A percentile compares a stretch with the other conserved stretches of the same genome.
phyloP scores from a whole-genome alignment of 1,140 invertebrate species.

The Monochamus saltuarius region DNA sequence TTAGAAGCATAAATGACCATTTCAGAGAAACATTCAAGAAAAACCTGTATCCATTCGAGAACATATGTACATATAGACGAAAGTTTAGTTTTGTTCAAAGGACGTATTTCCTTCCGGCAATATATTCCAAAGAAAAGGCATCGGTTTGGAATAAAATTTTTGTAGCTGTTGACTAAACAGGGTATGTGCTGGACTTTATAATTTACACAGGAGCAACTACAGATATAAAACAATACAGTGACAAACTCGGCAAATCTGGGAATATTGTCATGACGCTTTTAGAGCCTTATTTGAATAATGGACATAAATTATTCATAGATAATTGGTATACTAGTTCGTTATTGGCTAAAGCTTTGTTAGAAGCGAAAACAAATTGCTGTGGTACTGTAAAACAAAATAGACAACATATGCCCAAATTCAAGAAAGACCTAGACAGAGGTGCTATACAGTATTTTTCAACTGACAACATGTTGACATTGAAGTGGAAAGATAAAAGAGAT shows the following conservation, averaged over 20 bases:
- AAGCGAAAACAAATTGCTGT: conserved; percentile 38
- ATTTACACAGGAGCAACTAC: conserved; percentile 42
- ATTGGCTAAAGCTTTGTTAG: conserved; percentile 16
- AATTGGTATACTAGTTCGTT: too few species aligned
- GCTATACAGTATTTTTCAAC: conserved; percentile 31
- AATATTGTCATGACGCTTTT: conserved; percentile 36
- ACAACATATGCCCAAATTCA: conserved; percentile 42
- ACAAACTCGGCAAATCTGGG: conserved; percentile 36
- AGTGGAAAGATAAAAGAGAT: conserved; percentile 44
- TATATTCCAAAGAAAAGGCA: conserved; percentile 48
- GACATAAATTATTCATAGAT: conserved; percentile 27
- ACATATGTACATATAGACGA: too few species aligned
- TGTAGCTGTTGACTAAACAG: conserved; percentile 42
- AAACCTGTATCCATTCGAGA: too few species aligned
- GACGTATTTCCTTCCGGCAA: conserved; percentile 48
- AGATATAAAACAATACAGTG: conserved; percentile 21
- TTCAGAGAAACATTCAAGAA: too few species aligned
- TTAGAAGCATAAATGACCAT: too few species aligned
- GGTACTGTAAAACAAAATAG: conserved; percentile 44
- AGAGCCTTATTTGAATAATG: conserved; percentile 38
- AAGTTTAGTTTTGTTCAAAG: conserved; percentile 44
- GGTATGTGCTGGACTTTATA: conserved; percentile 46
- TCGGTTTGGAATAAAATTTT: conserved; percentile 49
- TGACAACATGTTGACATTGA: conserved; percentile 40
- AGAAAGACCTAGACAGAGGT: conserved; percentile 32